Evolutionary conservation across 2,888 invertebrate species (phyloP).

Genomic region (Sphinx pinastri): DNA sequence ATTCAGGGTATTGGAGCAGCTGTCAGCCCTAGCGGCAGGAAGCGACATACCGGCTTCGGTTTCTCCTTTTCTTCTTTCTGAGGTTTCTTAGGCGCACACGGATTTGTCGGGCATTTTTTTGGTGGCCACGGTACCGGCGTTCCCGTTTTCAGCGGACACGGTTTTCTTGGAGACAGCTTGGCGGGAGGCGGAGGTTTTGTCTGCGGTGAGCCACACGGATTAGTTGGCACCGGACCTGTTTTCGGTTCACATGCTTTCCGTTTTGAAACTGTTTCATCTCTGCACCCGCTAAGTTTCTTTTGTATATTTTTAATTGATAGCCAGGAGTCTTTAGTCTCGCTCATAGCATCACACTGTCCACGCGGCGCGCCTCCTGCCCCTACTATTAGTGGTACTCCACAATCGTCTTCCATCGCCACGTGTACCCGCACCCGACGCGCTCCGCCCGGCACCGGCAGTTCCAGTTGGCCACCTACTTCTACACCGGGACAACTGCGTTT

Average conservation of each 20-base stretch:
- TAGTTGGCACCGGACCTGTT: background rate
- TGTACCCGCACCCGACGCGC: slow-evolving; percentile 39
- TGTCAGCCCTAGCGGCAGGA: background rate
- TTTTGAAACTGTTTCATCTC: background rate
- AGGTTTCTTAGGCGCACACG: background rate
- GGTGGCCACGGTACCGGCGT: background rate
- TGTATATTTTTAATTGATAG: slow-evolving; percentile 43
- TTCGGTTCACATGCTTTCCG: background rate
- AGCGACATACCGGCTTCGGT: slow-evolving; percentile 9
- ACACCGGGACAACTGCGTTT: background rate
- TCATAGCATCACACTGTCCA: background rate
- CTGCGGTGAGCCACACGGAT: background rate
- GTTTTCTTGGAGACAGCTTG: background rate
- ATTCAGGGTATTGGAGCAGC: background rate
- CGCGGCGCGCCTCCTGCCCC: slow-evolving; percentile 12
- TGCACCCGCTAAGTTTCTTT: slow-evolving; percentile 36
- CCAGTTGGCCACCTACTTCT: slow-evolving; percentile 31
- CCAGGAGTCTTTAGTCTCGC: slow-evolving; percentile 38
- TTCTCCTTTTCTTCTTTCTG: background rate
- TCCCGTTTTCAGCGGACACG: background rate
- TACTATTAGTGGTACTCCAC: background rate
- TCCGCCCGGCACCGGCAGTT: slow-evolving; percentile 45
- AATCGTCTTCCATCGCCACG: slow-evolving; percentile 35
- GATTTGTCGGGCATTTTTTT: background rate
- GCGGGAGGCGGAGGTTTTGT: background rate